Evolutionary conservation across 2,888 invertebrate species (phyloP).

Genomic region (Halictus quadricinctus): DNA sequence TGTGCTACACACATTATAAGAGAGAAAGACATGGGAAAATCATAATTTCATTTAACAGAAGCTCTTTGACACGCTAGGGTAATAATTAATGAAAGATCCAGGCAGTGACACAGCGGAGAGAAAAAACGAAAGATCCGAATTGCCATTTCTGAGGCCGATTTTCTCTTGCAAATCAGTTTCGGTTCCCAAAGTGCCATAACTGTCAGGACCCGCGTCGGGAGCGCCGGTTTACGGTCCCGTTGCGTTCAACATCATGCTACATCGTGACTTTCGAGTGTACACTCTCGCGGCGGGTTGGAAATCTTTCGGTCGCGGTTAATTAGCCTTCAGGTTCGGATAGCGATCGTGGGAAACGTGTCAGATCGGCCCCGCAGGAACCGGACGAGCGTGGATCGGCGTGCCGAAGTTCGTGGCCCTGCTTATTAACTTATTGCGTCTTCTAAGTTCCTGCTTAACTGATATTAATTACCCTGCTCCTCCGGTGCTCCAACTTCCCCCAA

Average conservation of each 20-base stretch:
- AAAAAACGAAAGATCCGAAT: too few relatives aligned
- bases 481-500: slow-evolving; percentile 34
- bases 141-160: too few relatives aligned
- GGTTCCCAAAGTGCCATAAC: too few relatives aligned
- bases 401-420: slow-evolving; percentile 61
- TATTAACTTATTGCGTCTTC: slow-evolving; percentile 69
- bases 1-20: too few relatives aligned
- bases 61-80: too few relatives aligned
- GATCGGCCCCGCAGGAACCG: slow-evolving; percentile 30
- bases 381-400: slow-evolving; percentile 48
- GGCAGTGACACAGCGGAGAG: too few relatives aligned
- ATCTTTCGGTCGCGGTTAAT: not conserved
- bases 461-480: slow-evolving; percentile 62
- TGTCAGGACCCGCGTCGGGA: not conserved
- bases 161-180: too few relatives aligned
- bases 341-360: slow-evolving; percentile 27
- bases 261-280: not conserved
- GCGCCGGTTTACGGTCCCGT: not conserved
- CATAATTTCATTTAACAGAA: too few relatives aligned
- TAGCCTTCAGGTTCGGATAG: not conserved
- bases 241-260: not conserved
- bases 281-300: not conserved
- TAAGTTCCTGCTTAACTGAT: slow-evolving; percentile 67
- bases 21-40: too few relatives aligned
- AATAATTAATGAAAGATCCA: too few relatives aligned